Percentiles rank a stretch among this genome's conserved stretches.
Conservation (phyloP, 2,888 invertebrate genomes). For the Pseudolycoriella hygida region DNA sequence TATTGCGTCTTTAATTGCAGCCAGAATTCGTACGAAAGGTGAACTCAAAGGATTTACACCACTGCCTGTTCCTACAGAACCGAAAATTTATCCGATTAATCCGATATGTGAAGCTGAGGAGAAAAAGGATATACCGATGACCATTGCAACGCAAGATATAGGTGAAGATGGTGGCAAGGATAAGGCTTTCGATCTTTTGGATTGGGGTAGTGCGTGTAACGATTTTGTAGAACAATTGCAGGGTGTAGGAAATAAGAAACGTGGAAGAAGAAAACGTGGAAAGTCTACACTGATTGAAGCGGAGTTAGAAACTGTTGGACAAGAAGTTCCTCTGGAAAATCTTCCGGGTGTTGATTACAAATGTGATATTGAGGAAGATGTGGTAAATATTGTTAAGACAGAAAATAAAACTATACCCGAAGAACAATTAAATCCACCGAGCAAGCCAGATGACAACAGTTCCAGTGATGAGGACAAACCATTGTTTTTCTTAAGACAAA, state of each 20-base stretch:
- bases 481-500: constrained; percentile 10
- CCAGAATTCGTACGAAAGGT: constrained; percentile 71
- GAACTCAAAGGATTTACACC: constrained; percentile 47
- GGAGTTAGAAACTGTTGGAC: constrained; percentile 29
- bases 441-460: not conserved
- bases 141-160: constrained; percentile 21
- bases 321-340: constrained; percentile 12
- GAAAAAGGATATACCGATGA: constrained; percentile 14
- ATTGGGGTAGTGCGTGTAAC: constrained; percentile 57
- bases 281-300: constrained; percentile 29
- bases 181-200: constrained; percentile 16
- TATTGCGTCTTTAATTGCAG: constrained; percentile 42
- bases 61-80: constrained; percentile 11
- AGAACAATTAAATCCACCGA: constrained; percentile 4
- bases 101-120: constrained; percentile 12
- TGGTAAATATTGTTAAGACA: constrained; percentile 10
- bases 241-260: constrained; percentile 37
- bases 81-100: constrained; percentile 16
- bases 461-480: constrained; percentile 21
- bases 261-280: constrained; percentile 16
- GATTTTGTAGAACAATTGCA: constrained; percentile 60
- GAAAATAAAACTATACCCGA: not conserved
- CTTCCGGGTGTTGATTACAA: constrained; percentile 23
- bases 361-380: constrained; percentile 31
- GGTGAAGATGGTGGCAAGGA: constrained; percentile 30